Evolutionary conservation across 92 coral and sea anemone species (phyloP), one percentile per base, ranked within the genome.

Genomic region (Porites cylindrica): DNA sequence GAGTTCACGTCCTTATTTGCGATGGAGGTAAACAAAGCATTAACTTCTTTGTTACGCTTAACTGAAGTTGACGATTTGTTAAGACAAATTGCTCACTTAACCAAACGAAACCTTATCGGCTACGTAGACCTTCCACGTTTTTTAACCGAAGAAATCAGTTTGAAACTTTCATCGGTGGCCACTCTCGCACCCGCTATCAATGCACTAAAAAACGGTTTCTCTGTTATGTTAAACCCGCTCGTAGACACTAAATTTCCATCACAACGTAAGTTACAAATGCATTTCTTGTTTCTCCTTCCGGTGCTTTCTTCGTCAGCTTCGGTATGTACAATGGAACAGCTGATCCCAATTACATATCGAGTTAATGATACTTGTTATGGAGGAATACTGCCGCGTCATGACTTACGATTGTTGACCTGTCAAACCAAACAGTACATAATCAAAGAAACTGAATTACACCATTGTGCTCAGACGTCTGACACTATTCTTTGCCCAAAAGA

Each of bases 241-340:
- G 83, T 77, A 0, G 83, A 85, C 66, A 67, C 77, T 29, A 77
- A 76, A 56, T 85, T 47, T 17, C 16, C 29, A 17, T 16, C 66
- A 23, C 10, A 7, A 52, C 77, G 14, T 59, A 52, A 52, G 58
- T 6, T 66, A 0, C 82, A 66, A 12, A 5, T 85, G 19, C 89
- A 85, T n/a, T 53, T 85, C 32, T 59, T 85, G 58, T 77, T 77
- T 38, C 77, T 78, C 1, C 60, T 85, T 1, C 89, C 89, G 11
- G 18, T 20, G 17, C 6, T 85, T 24, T 24, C 26, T 24, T 24
- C 26, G 1, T 24, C 26, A 24, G 26, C 26, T 24, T 24, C 1
- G 1, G 26, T 24, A 24, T 24, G 26, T 24, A 24, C 26, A 24
- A 24, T 24, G 26, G 26, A 24, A 24, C 26, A 24, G 26, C 26